Conservation (phyloP, 2,113 vertebrate species). For the Aptenodytes patagonicus region DNA sequence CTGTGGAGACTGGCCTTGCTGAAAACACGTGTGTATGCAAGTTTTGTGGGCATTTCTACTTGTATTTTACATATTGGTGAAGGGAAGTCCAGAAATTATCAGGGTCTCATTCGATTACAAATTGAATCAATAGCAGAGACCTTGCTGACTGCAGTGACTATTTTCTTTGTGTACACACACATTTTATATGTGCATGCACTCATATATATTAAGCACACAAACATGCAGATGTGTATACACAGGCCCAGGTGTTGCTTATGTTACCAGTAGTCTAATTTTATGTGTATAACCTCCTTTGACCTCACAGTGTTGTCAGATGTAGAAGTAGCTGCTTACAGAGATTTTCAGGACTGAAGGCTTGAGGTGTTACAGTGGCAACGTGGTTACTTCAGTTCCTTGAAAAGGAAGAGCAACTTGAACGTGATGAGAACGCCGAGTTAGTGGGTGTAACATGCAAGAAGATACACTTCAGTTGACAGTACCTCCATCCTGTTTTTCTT, state of each 20-base stretch:
- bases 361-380: fast-evolving
- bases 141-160: background rate
- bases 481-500: background rate
- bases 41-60: background rate
- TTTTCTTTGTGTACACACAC: background rate
- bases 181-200: background rate
- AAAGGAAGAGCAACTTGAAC: background rate
- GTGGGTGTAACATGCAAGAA: background rate
- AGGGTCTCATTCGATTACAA: background rate
- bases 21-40: fast-evolving
- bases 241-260: no score
- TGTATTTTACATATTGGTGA: fast-evolving
- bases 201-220: no score
- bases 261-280: no score
- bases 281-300: no score
- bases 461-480: background rate
- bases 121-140: background rate
- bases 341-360: background rate
- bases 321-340: background rate
- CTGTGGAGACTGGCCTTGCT: background rate
- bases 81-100: fast-evolving
- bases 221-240: fast-evolving
- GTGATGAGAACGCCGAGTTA: fast-evolving
- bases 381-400: background rate
- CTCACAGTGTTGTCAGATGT: background rate